phyloP scores from a whole-genome alignment of 2,888 invertebrate genomes.

The Drosophila eohydei region DNA sequence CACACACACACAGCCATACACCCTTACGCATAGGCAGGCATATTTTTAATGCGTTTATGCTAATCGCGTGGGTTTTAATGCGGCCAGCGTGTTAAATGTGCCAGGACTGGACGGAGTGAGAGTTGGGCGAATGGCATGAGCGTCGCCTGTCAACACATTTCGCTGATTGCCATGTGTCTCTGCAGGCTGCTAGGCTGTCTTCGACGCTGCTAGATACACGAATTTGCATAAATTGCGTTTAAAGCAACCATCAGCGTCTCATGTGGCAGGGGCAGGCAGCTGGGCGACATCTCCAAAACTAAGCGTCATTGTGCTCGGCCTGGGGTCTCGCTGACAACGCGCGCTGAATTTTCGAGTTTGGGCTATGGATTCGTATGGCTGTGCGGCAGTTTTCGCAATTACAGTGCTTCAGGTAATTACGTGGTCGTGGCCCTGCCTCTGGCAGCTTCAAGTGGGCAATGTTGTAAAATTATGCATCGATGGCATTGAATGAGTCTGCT shows the following conservation, averaged over 20 bases:
- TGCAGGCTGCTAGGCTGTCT: conserved; percentile 26
- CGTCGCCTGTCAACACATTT: conserved; percentile 72
- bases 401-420: conserved; percentile 79
- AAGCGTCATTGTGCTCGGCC: conserved; percentile 51
- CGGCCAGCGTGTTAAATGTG: conserved; percentile 76
- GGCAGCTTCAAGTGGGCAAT: conserved; percentile 65
- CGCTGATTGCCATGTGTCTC: conserved; percentile 71
- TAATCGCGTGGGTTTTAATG: conserved; percentile 80
- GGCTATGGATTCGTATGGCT: background rate
- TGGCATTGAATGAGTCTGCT: conserved; percentile 78
- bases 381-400: conserved; percentile 60
- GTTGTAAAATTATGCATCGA: conserved; percentile 78
- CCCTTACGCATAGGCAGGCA: conserved; percentile 62
- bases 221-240: conserved; percentile 78
- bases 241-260: conserved; percentile 52
- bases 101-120: conserved; percentile 54
- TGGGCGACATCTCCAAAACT: conserved; percentile 41
- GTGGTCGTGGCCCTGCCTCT: conserved; percentile 41
- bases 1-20: conserved; percentile 23
- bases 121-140: background rate
- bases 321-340: background rate
- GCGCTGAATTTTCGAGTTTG: background rate
- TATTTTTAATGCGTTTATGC: conserved; percentile 84
- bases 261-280: background rate
- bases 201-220: conserved; percentile 52